These are phyloP conservation scores for Pheosia gnoma DNA, from an alignment of 2,888 invertebrate genomes.

Conservation along the genomic window DNA sequence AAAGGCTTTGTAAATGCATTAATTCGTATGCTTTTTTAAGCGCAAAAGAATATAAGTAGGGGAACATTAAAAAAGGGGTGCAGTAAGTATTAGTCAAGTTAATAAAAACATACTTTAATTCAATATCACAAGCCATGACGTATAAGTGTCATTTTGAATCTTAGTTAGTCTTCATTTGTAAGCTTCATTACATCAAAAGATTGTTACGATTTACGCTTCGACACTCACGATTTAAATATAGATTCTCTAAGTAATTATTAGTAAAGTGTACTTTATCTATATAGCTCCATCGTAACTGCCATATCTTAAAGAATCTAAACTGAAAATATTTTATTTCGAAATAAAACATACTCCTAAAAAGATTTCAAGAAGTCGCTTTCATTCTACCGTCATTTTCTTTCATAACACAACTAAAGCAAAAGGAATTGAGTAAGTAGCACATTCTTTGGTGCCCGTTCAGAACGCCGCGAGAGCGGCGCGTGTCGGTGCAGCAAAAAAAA, in stretches of 20 bases:
- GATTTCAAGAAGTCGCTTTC: conserved; percentile 5
- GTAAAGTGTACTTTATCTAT: not conserved
- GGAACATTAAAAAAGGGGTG: not conserved
- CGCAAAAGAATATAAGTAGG: not conserved
- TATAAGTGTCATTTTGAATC: too few species aligned
- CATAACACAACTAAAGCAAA: conserved; percentile 10
- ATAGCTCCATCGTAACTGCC: not conserved
- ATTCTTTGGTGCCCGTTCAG: conserved; percentile 37
- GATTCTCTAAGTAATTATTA: too few species aligned
- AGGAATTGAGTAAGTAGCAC: conserved; percentile 29
- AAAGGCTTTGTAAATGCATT: conserved; percentile 3
- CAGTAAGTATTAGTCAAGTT: too few species aligned
- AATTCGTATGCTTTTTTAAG: not conserved
- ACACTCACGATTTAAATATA: too few species aligned
- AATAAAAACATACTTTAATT: too few species aligned
- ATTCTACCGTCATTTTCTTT: conserved; percentile 11
- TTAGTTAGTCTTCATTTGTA: too few species aligned
- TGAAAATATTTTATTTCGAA: not conserved
- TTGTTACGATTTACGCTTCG: too few species aligned
- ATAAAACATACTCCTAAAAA: conserved; percentile 4
- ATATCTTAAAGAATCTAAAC: not conserved
- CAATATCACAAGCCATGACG: too few species aligned
- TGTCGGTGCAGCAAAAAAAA: conserved; percentile 41
- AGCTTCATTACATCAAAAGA: too few species aligned
- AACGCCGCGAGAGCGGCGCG: conserved; percentile 33